Conservation (phyloP, 2,888 invertebrate species). For the Salpingus planirostris region DNA sequence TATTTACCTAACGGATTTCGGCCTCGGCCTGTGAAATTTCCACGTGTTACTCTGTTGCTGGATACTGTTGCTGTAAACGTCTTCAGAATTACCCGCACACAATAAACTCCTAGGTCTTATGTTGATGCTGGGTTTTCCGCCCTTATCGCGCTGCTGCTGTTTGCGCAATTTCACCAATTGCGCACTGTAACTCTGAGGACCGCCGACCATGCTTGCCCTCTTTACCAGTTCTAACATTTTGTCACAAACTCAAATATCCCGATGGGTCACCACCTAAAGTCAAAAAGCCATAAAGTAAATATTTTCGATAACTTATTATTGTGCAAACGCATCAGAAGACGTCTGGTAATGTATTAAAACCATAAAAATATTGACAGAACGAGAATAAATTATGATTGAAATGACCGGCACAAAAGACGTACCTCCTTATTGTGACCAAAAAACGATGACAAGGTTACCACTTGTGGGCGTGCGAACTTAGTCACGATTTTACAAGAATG, state of each 20-base stretch:
- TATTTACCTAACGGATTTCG: constrained; percentile 38
- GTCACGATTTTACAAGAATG: too few relatives aligned
- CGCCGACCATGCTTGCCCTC: constrained; percentile 24
- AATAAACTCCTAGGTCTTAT: constrained; percentile 36
- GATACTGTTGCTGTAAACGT: constrained; percentile 29
- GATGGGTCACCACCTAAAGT: too few relatives aligned
- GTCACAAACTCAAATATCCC: too few relatives aligned
- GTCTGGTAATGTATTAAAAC: too few relatives aligned
- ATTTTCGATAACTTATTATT: constrained; percentile 3
- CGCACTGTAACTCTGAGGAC: constrained; percentile 21
- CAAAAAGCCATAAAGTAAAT: too few relatives aligned
- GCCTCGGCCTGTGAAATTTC: constrained; percentile 38
- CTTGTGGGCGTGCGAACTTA: too few relatives aligned
- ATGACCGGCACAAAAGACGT: too few relatives aligned
- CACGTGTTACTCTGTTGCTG: constrained; percentile 38
- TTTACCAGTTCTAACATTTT: constrained; percentile 32
- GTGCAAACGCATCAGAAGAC: too few relatives aligned
- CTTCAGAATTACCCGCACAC: constrained; percentile 30
- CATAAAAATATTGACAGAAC: too few relatives aligned
- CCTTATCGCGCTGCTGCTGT: constrained; percentile 29
- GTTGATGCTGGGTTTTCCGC: constrained; percentile 22
- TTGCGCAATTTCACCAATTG: constrained; percentile 27
- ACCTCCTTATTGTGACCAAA: too few relatives aligned
- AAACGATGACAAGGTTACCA: too few relatives aligned
- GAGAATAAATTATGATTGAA: too few relatives aligned